Base-by-base conservation (phyloP, 2,113 vertebrate species). In the Syngnathoides biaculeatus region DNA sequence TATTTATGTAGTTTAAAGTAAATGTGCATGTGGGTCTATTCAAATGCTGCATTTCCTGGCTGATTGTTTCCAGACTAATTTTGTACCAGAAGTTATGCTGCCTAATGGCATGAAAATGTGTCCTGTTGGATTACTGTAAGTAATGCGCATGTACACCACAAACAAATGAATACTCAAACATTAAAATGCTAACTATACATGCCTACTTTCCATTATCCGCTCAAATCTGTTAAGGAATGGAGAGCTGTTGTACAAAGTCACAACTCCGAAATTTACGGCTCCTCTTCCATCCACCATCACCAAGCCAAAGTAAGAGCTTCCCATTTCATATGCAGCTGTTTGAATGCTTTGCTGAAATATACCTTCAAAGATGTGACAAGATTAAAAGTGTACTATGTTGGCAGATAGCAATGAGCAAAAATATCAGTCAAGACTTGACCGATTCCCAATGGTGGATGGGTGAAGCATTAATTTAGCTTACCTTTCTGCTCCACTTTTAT, bases 41-140 rank as follows among this genome's bases (percentile, higher is more conserved):
- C 8, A 42, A 42, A 43, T n/a, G 12, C 26, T 62, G 59, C n/a
- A 24, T 43, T 35, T 62, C n/a, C 13, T 57, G 14, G 17, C 20
- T 26, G 6, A 43, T 0, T 62, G 22, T 43, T 43, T 62, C 22
- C 15, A 62, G 60, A 62, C 60, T 8, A 43, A 62, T 43, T 62
- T 62, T 62, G 60, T 62, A 62, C 60, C 60, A 43, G 60, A 62
- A 22, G 60, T 62, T 42, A 62, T 45, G 60, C 40, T 62, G 60
- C 60, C 60, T 26, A 62, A 62, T 8, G 60, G 60, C 60, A 62
- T 62, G 60, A 62, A 62, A 62, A 62, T 62, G 60, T 62, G 60
- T 62, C 60, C 60, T 17, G 60, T 62, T 62, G 60, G 60, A 43
- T 24, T 62, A 26, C 22, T 62, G 60, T 62, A 62, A 62, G 60